Percentiles rank a stretch among this genome's conserved stretches.
phyloP scores from a whole-genome alignment of 2,888 invertebrate species.

The Panzeria rudis region DNA sequence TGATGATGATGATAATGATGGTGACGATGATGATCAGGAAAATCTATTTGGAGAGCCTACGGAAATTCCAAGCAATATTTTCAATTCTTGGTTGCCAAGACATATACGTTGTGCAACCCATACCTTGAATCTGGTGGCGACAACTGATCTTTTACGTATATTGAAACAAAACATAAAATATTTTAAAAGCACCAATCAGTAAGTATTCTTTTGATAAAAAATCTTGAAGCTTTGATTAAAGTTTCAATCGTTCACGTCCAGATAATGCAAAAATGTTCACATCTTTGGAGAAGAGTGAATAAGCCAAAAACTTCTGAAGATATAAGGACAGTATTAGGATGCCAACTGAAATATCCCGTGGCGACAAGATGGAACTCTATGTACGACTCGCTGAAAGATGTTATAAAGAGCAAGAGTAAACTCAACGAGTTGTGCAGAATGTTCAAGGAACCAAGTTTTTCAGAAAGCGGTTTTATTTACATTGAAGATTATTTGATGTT shows the following conservation, averaged over 20 bases:
- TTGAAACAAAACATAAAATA: background rate
- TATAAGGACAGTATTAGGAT: slow-evolving; percentile 40
- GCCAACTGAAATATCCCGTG: slow-evolving; percentile 17
- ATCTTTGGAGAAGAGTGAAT: slow-evolving; percentile 18
- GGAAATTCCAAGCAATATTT: background rate
- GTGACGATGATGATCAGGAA: background rate
- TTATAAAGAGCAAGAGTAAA: background rate
- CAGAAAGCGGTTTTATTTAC: background rate
- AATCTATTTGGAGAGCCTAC: background rate
- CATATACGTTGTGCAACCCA: background rate
- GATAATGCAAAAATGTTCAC: slow-evolving; percentile 22
- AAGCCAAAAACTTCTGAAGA: slow-evolving; percentile 22
- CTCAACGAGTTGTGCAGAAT: background rate
- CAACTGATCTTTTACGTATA: background rate
- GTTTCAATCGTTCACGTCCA: slow-evolving; percentile 1
- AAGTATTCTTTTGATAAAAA: background rate
- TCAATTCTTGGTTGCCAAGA: slow-evolving; percentile 3
- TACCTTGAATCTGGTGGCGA: background rate
- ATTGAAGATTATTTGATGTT: slow-evolving; percentile 4
- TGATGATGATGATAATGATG: background rate
- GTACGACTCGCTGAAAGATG: background rate
- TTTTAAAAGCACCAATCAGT: slow-evolving; percentile 3
- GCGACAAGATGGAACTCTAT: slow-evolving; percentile 6
- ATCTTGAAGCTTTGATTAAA: background rate
- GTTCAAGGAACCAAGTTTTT: background rate